Evolutionary conservation across 2,888 invertebrate genomes (phyloP), one percentile per base, ranked within the genome.

Genomic region (Thymelicus sylvestris): DNA sequence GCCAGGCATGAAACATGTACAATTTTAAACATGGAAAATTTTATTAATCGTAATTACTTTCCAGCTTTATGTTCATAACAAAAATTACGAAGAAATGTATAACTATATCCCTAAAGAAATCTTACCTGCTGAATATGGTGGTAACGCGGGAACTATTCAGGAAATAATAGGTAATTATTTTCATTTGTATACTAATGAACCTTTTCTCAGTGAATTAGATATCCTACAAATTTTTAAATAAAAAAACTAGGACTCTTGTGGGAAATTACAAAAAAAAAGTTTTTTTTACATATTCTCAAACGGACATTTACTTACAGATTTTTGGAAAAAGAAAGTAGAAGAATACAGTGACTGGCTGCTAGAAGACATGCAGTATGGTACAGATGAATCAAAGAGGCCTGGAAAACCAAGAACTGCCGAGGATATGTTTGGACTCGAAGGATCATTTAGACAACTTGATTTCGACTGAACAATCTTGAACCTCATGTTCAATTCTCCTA

Each of bases 111-210:
- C 95, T 0, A 89, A 90, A 71, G 84, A 89, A 8, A 83, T 93
- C 55, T 83, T 95, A 65, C 95, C 95, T 0, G 80, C 81, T 31
- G 95, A 95, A 78, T 95, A 95, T 80, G 95, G 95, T 12, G 95
- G 95, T 0, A 87, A 90, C 12, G 94, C 89, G 38, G 92, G 92
- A 2, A 82, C 93, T 8, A 81, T 95, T 8, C 83, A 86, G 64
- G 86, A 76, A 74, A 74, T 78, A 10, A 70, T 73, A 62, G 78
- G 79, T 77, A 72, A 48, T 13, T 0, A n/a, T 48, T 48, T 48
- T 48, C 3, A 48, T n/a, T n/a, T n/a, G 7, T 6, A 48, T 48
- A 48, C 13, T n/a, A n/a, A 48, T 48, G 13, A 5, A 0, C 6
- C 13, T n/a, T n/a, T 47, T 10, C 47, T 12, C 10, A 47, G 3